Percentiles rank a stretch among this genome's conserved stretches.
These are phyloP conservation scores for Rhagoletis zephyria DNA, from an alignment of 1,140 invertebrate genomes.

Conservation along the genomic window DNA sequence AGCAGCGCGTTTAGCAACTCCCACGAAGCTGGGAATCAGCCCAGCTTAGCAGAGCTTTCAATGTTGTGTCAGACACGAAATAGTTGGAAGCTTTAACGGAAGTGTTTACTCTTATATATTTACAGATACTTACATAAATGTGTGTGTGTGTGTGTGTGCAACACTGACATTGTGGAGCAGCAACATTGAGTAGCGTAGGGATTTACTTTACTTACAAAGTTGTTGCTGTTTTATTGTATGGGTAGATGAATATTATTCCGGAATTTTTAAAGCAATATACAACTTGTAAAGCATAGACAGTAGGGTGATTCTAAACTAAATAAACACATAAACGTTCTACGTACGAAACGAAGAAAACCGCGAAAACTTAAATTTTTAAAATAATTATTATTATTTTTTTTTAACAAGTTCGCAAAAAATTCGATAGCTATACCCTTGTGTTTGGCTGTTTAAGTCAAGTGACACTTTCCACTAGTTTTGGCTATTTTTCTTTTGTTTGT, in stretches of 20 bases:
- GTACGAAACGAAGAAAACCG: too few species aligned
- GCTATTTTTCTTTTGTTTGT: too few species aligned
- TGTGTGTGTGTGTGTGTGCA: background rate
- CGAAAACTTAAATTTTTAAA: too few species aligned
- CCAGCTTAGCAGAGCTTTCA: conserved; percentile 25
- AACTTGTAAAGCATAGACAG: background rate
- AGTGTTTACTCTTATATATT: background rate
- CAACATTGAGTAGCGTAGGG: background rate
- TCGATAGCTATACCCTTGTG: too few species aligned
- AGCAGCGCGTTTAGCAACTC: conserved; percentile 29
- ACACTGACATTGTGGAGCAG: background rate
- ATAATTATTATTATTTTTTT: too few species aligned
- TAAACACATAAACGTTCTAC: too few species aligned
- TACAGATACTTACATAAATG: background rate
- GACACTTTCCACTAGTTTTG: too few species aligned
- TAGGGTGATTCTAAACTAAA: too few species aligned
- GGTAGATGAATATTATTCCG: background rate
- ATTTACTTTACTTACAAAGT: too few species aligned
- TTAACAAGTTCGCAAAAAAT: too few species aligned
- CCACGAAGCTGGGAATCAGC: background rate
- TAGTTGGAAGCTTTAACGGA: background rate
- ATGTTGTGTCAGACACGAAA: background rate
- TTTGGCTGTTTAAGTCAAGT: too few species aligned
- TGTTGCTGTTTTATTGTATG: too few species aligned
- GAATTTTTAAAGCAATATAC: background rate